Percentiles rank a stretch among this genome's conserved stretches.
Conservation (phyloP, 2,113 vertebrate species). For the Pseudorhombus dupliciocellatus region DNA sequence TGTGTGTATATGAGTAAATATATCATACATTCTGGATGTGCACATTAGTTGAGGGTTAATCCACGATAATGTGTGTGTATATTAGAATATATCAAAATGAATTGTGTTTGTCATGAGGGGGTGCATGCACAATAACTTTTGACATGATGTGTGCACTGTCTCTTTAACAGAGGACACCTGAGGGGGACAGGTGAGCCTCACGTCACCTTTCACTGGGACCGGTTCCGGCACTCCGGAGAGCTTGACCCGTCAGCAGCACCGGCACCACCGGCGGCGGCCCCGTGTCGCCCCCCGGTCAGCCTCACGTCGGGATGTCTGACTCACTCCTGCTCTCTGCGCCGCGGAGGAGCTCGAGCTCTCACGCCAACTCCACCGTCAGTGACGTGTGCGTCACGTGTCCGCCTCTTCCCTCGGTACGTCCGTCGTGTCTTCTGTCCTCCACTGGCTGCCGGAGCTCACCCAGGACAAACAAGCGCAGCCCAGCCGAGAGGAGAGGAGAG, state of each 20-base stretch:
- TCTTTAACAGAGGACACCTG: slow-evolving; percentile 76
- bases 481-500: not conserved
- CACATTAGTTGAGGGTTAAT: no score
- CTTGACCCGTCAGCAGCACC: not conserved
- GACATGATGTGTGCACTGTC: slow-evolving; percentile 16
- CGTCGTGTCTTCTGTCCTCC: slow-evolving; percentile 81
- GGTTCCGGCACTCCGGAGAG: not conserved
- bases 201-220: slow-evolving; percentile 1
- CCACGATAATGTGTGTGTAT: no score
- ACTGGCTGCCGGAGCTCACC: slow-evolving; percentile 42
- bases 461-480: slow-evolving; percentile 74
- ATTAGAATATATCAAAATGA: no score
- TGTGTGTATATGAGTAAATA: no score
- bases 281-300: slow-evolving; percentile 4
- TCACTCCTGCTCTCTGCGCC: slow-evolving; percentile 44
- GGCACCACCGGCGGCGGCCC: not conserved
- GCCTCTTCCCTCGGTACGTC: slow-evolving; percentile 78
- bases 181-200: slow-evolving; percentile 59
- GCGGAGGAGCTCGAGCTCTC: slow-evolving; percentile 63
- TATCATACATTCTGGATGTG: no score
- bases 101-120: not conserved
- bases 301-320: slow-evolving; percentile 31
- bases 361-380: slow-evolving; percentile 79
- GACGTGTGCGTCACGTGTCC: slow-evolving; percentile 83
- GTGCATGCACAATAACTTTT: not conserved